A percentile compares a stretch with the other conserved stretches of the same genome.
Conservation (phyloP, 2,888 invertebrate species). For the Leptinotarsa haldemani region DNA sequence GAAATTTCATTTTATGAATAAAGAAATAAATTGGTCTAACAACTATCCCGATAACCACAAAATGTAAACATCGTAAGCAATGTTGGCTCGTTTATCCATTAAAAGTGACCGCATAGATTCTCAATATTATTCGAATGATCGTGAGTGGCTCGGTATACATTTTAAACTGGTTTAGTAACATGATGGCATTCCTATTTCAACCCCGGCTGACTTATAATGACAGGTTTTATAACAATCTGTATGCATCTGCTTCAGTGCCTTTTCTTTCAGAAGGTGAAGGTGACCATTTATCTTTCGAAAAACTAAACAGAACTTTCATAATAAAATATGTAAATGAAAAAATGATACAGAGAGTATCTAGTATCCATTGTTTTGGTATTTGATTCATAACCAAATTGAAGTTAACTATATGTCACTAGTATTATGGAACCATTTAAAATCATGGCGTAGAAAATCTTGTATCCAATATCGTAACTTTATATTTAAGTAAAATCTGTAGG, state of each 20-base stretch:
- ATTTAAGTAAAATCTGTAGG: too few species aligned
- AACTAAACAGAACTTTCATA: neutral
- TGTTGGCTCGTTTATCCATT: neutral
- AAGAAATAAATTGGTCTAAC: too few species aligned
- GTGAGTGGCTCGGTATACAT: constrained; percentile 47
- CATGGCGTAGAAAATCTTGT: too few species aligned
- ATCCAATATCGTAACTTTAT: too few species aligned
- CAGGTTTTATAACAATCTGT: constrained; percentile 18
- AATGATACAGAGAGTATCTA: neutral
- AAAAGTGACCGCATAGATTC: constrained; percentile 28
- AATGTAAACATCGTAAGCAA: too few species aligned
- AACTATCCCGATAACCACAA: neutral
- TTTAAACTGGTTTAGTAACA: constrained; percentile 50
- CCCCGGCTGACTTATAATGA: constrained; percentile 40
- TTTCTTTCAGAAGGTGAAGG: neutral
- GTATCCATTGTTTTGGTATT: neutral
- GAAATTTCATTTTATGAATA: too few species aligned
- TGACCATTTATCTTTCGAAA: neutral
- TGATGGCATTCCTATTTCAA: constrained; percentile 41
- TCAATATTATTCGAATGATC: constrained; percentile 45
- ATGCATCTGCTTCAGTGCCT: neutral
- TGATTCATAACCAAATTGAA: neutral
- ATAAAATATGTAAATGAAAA: neutral
- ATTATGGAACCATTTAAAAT: too few species aligned
- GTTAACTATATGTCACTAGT: too few species aligned